A percentile compares a stretch with the other conserved stretches of the same genome.
Conservation (phyloP, 2,797 vertebrate genomes). For the Orientallactaga sibirica region DNA sequence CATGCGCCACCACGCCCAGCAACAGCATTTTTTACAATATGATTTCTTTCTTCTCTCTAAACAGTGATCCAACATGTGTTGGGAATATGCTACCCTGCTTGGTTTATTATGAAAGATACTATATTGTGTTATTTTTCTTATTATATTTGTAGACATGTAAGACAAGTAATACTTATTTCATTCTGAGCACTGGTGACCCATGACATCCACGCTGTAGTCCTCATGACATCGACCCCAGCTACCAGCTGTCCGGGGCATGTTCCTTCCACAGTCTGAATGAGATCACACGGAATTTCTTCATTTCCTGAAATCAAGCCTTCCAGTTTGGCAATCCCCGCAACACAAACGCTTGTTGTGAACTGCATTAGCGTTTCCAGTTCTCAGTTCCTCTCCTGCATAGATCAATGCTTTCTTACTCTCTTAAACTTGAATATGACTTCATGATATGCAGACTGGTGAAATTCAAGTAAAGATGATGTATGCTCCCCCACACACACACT, state of each 20-base stretch:
- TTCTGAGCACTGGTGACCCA: background rate
- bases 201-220: background rate
- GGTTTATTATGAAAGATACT: background rate
- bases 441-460: background rate
- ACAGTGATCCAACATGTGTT: background rate
- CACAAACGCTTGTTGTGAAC: background rate
- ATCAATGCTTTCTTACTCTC: background rate
- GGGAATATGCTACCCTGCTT: background rate
- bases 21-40: background rate
- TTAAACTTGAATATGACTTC: background rate
- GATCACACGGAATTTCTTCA: background rate
- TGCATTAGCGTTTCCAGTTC: background rate
- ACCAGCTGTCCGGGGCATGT: background rate
- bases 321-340: background rate
- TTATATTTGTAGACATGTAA: background rate
- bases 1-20: too few species aligned
- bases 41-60: background rate
- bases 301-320: constrained; percentile 1
- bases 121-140: background rate
- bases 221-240: background rate
- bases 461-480: background rate
- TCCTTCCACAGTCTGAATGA: background rate
- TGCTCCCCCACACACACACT: background rate
- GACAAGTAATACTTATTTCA: background rate
- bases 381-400: background rate